These are phyloP conservation scores for Eolophus roseicapilla DNA, from an alignment of 2,113 vertebrate genomes.

Conservation along the genomic window DNA sequence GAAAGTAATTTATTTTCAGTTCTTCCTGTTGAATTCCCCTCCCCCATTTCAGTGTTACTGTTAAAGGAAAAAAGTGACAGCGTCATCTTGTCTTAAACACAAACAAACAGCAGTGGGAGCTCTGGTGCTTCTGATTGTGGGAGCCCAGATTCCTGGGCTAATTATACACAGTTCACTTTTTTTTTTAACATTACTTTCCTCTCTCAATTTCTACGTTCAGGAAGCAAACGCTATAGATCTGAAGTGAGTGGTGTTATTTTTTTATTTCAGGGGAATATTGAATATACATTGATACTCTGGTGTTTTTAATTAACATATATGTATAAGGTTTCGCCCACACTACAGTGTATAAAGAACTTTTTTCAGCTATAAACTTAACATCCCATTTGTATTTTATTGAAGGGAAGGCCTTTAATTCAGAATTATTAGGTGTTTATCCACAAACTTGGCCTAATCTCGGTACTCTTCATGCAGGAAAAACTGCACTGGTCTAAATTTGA, in stretches of 20 bases:
- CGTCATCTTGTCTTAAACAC: conserved; percentile 61
- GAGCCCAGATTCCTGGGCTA: conserved; percentile 5
- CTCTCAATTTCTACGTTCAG: neutral
- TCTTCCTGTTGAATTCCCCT: conserved; percentile 37
- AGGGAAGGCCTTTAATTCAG: neutral
- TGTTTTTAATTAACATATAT: neutral
- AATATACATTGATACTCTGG: neutral
- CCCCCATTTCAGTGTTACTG: conserved; percentile 22
- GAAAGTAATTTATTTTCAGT: conserved; percentile 7
- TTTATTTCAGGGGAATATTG: neutral
- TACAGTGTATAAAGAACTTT: neutral
- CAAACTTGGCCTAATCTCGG: neutral
- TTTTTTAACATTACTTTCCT: neutral
- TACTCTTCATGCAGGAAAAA: neutral
- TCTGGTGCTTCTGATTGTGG: conserved; percentile 29
- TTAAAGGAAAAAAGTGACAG: conserved; percentile 53
- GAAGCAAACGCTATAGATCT: neutral
- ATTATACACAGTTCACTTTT: neutral
- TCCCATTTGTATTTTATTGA: neutral
- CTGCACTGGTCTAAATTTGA: neutral
- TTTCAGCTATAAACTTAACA: neutral
- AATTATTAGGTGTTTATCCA: neutral
- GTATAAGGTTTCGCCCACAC: neutral
- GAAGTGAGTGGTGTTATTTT: neutral
- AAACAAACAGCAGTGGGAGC: conserved; percentile 54